phyloP scores from a whole-genome alignment of 2,113 vertebrate species.

The Riparia riparia region DNA sequence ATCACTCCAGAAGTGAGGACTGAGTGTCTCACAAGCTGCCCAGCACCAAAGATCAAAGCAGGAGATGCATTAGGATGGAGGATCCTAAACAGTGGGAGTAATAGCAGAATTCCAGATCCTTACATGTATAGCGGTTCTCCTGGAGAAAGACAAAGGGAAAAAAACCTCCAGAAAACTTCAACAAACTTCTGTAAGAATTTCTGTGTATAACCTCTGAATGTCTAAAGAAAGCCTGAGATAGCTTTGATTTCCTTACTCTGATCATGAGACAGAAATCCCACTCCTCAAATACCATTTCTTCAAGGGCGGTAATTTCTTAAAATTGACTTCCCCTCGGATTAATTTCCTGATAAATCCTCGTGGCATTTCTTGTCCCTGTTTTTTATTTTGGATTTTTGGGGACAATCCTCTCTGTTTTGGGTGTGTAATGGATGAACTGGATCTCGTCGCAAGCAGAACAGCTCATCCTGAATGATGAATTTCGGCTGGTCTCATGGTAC shows the following conservation, averaged over 20 bases:
- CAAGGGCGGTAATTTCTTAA: neutral
- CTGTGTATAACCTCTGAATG: neutral
- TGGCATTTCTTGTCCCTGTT: neutral
- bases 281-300: neutral
- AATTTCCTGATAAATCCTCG: neutral
- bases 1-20: neutral
- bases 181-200: neutral
- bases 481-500: neutral
- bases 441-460: neutral
- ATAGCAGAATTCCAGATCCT: neutral
- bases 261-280: neutral
- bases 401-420: neutral
- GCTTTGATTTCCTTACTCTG: neutral
- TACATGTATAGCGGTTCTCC: rapidly evolving
- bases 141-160: neutral
- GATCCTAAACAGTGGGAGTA: neutral
- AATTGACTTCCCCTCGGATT: neutral
- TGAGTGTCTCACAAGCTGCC: neutral
- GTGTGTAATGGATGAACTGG: neutral
- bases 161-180: neutral
- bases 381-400: neutral
- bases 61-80: neutral
- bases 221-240: neutral
- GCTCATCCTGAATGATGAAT: rapidly evolving
- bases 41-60: neutral